Evolutionary conservation across 2,797 vertebrate species (phyloP).

Genomic region (Meda fulgida): DNA sequence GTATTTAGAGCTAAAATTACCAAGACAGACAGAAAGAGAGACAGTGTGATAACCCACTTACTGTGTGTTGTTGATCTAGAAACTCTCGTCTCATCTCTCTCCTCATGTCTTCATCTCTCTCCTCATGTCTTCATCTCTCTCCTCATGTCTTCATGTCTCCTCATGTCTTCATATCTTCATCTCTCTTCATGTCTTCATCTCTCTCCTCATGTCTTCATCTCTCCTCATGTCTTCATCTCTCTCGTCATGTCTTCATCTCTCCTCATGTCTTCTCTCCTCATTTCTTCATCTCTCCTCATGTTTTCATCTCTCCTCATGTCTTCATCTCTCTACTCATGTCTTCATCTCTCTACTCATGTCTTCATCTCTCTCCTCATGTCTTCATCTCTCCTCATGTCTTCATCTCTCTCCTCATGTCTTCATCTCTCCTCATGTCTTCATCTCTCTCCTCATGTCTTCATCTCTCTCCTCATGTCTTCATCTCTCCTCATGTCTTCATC

Average conservation of each 20-base stretch:
- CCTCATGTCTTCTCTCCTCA: too few species aligned
- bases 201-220: background rate
- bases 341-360: background rate
- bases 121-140: background rate
- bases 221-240: background rate
- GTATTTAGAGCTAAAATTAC: constrained; percentile 75
- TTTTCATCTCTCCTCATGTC: background rate
- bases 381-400: too few species aligned
- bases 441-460: background rate
- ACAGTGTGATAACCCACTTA: constrained; percentile 78
- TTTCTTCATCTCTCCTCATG: background rate
- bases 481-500: too few species aligned
- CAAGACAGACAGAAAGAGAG: constrained; percentile 57
- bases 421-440: background rate
- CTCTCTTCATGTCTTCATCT: too few species aligned
- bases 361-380: background rate
- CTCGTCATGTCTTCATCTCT: background rate
- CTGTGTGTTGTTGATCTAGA: constrained; percentile 56
- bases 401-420: background rate
- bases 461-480: background rate
- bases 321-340: background rate
- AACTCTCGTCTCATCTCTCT: background rate
- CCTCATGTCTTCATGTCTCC: background rate
- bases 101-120: background rate
- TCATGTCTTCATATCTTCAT: too few species aligned